Base-by-base conservation (phyloP, 2,113 vertebrate species). In the Lophotis ruficrista region DNA sequence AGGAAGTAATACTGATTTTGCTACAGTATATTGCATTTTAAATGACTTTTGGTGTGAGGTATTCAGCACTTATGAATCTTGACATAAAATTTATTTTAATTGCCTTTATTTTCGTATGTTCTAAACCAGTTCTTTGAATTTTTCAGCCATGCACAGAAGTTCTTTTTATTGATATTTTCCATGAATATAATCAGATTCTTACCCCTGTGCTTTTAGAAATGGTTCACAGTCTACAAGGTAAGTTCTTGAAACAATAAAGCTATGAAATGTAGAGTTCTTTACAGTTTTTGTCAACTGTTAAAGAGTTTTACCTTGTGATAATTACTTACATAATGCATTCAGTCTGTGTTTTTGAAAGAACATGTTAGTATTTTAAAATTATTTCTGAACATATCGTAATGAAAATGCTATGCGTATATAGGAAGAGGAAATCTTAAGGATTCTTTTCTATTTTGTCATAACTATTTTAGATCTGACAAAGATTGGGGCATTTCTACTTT, bases 121-220 rank as follows among this genome's bases (percentile, higher is more conserved):
- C 60, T 95, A 50, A 87, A 93, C 3, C 10, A 65, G 6, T 35
- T 88, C 50, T 91, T 56, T 92, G 78, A 85, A 37, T 54, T 90
- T 51, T 97, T 77, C 94, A 99, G 99, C 99, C 99, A 6, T 99
- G 99, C 89, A 99, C 99, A 4, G 99, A 99, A 98, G 99, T 99
- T n/a, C 97, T 99, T 85, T 99, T 99, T 97, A 98, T 99, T 97
- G 99, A 99, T 97, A 98, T 99, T 96, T 99, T 99, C 97, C 99
- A 99, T 97, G 99, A 98, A 97, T 99, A 99, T 98, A 99, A 99
- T 97, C 99, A 99, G 93, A 99, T 98, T 25, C 98, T 99, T 96
- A 99, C 98, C 25, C 99, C 99, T 22, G 99, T 99, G 87, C 98
- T 99, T 65, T 97, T 99, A 93, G 99, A 99, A 89, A 99, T 99